Evolutionary conservation across 2,888 invertebrate genomes (phyloP).

Genomic region (Tipula helvola): DNA sequence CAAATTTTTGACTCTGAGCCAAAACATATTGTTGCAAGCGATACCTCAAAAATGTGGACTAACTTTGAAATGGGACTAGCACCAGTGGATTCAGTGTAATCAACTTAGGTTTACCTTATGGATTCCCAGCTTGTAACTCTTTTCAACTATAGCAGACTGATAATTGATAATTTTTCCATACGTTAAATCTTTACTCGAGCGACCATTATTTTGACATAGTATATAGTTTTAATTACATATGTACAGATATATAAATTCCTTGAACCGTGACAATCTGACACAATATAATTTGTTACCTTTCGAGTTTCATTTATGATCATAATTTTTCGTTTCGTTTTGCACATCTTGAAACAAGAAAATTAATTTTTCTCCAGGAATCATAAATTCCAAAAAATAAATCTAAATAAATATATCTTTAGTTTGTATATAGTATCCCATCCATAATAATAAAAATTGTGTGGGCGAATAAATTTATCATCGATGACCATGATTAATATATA

Average conservation of each 20-base stretch:
- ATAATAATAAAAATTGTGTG: neutral
- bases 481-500: neutral
- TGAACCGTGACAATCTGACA: neutral
- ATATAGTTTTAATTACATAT: too few relatives aligned
- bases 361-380: neutral
- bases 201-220: too few relatives aligned
- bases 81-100: too few relatives aligned
- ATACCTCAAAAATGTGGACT: too few relatives aligned
- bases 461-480: neutral
- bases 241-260: neutral
- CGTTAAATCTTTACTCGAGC: too few relatives aligned
- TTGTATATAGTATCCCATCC: neutral
- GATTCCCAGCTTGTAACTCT: too few relatives aligned
- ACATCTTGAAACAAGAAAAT: neutral
- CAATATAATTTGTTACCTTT: neutral
- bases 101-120: too few relatives aligned
- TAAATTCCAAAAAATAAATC: neutral
- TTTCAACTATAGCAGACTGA: too few relatives aligned
- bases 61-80: too few relatives aligned
- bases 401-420: neutral
- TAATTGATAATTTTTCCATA: too few relatives aligned
- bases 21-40: too few relatives aligned
- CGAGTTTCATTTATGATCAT: neutral
- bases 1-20: too few relatives aligned
- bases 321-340: neutral